Evolutionary conservation across 92 coral and sea anemone species (phyloP).

Genomic region (Epizoanthus ramosus): DNA sequence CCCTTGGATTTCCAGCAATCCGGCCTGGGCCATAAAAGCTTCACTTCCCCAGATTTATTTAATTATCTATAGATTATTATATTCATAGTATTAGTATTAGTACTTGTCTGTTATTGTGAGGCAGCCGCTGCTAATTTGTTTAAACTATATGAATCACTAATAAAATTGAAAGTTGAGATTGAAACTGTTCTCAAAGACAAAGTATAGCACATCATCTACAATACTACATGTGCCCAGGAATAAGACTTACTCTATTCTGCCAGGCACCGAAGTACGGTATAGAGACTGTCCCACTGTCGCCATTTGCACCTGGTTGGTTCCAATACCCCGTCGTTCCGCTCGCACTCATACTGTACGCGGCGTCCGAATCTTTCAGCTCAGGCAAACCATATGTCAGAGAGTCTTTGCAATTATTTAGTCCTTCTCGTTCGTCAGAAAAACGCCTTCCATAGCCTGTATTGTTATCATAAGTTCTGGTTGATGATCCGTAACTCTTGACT

Average conservation of each 20-base stretch:
- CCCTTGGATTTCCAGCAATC: no score
- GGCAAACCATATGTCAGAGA: slow-evolving; percentile 88
- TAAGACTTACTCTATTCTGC: slow-evolving; percentile 60
- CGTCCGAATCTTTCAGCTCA: slow-evolving; percentile 48
- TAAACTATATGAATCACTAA: no score
- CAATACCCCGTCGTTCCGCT: slow-evolving; percentile 84
- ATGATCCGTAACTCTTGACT: not conserved
- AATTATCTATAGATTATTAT: no score
- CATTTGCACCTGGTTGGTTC: slow-evolving; percentile 46
- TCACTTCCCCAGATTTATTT: no score
- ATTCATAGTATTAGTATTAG: no score
- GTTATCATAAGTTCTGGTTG: not conserved
- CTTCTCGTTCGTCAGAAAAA: slow-evolving; percentile 16
- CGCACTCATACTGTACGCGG: slow-evolving; percentile 34
- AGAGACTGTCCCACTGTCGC: slow-evolving; percentile 29
- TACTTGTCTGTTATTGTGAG: no score
- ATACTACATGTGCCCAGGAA: not conserved
- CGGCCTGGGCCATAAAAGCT: no score
- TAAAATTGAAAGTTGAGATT: no score
- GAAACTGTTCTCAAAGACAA: no score
- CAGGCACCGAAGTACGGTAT: slow-evolving; percentile 93
- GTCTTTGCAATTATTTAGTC: slow-evolving; percentile 58
- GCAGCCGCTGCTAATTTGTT: no score
- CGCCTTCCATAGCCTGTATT: slow-evolving; percentile 16
- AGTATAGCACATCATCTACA: no score